A percentile compares a stretch with the other conserved stretches of the same genome.
Conservation (phyloP, 2,113 vertebrate species). For the Circaetus gallicus region DNA sequence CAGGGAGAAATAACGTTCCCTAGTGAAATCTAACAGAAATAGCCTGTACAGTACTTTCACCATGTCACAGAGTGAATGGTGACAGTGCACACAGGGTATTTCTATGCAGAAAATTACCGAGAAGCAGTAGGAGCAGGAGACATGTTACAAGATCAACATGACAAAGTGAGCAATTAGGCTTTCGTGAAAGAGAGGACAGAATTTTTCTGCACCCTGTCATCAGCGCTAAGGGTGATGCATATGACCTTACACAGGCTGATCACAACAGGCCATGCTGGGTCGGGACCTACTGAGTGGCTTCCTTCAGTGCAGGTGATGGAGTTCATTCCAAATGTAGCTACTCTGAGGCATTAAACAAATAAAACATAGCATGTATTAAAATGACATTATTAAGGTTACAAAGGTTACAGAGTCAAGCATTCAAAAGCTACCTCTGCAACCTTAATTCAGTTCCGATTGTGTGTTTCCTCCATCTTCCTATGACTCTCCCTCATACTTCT, state of each 20-base stretch:
- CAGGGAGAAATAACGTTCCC: neutral
- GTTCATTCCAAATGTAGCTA: slow-evolving; percentile 47
- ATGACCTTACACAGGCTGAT: neutral
- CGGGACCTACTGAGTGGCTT: neutral
- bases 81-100: neutral
- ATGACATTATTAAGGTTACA: neutral
- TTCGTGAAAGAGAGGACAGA: neutral
- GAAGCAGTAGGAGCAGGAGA: neutral
- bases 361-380: slow-evolving; percentile 25
- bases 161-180: slow-evolving; percentile 38
- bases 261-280: neutral
- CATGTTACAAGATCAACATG: slow-evolving; percentile 1
- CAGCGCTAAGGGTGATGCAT: neutral
- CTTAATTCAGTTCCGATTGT: neutral
- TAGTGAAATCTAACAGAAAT: neutral
- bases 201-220: neutral
- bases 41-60: neutral
- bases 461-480: neutral
- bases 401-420: neutral
- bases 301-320: slow-evolving; percentile 24
- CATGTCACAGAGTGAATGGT: neutral
- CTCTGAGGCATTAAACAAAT: slow-evolving; percentile 35
- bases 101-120: neutral
- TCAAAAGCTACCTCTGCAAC: neutral
- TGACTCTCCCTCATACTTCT: neutral